Evolutionary conservation across 2,888 invertebrate genomes (phyloP), one percentile per base, ranked within the genome.

Genomic region (Alloscopus bannaensis): DNA sequence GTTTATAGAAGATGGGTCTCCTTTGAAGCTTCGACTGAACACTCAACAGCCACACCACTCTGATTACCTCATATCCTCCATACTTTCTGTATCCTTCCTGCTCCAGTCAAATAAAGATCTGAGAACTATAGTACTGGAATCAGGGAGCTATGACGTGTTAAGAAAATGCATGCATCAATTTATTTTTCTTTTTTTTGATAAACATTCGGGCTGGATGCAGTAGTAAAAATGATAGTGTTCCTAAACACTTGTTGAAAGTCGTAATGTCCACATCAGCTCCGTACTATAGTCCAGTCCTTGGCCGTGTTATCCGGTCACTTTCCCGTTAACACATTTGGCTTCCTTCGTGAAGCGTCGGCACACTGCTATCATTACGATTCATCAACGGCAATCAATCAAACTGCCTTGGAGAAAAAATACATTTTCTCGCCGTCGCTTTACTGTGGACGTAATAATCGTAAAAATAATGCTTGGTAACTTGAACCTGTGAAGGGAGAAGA

Each of bases 221-320:
- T 36, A 11, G 50, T 18, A 36, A 55, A 55, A 55, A 55, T 55
- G 28, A 55, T 55, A 55, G 26, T 11, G 29, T 4, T 28, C 3
- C n/a, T 3, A 6, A 24, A 22, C 18, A 60, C 62, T 62, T 62
- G 62, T 62, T 62, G 42, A 62, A 28, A 57, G 22, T 55, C 47
- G 55, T 24, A 55, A 55, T 55, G 57, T 57, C 57, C 26, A 57
- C 31, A 8, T 55, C 2, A n/a, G 26, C 55, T 26, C 24, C 55
- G n/a, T 16, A 45, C 59, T 31, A 16, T 57, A 31, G 13, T 29
- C n/a, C n/a, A 59, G 59, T 31, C 1, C n/a, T 20, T 59, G 24
- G 31, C 16, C 29, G 6, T n/a, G 40, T 42, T 62, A 42, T 62
- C 62, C 62, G 62, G 62, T 62, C 62, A 62, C 22, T 62, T 31